Base-by-base conservation (phyloP, 2,797 vertebrate genomes). In the Steatocranus sp. region DNA sequence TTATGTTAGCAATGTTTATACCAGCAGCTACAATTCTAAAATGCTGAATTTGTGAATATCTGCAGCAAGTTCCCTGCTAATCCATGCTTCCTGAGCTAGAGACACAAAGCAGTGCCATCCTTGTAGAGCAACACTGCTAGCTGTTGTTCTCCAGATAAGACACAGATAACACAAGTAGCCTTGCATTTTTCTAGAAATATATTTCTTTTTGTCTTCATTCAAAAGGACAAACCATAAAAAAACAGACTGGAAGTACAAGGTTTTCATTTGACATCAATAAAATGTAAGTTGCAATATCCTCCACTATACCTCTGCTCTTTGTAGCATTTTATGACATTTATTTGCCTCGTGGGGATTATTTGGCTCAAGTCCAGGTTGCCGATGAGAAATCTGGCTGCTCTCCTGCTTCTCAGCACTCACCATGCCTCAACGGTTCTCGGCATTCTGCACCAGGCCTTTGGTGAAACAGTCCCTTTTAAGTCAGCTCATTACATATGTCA, bases 281-380 rank as follows among this genome's bases (percentile, higher is more conserved):
- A 73, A 73, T 73, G 43, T 54, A 78, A 75, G 15, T 54, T 27
- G 41, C n/a, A 41, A 18, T 61, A 20, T 77, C 70, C 48, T 56
- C 34, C 38, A 18, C 43, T 12, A 27, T 74, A 78, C 75, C 68
- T 38, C 81, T 51, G 68, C 36, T 83, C 79, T 78, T 56, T 86
- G 23, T 56, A 76, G 70, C 49, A 63, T 87, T 81, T 76, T 81
- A 53, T 82, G 81, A 70, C 82, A 81, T 92, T 92, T 91, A 91
- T 93, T 81, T 81, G 83, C 84, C 90, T 81, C 76, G 77, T 46
- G 66, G 70, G 92, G 74, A 88, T 88, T 81, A 88, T 81, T 63
- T 93, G 88, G 91, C 92, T 78, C 25, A 25, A 50, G 11, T 86
- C 88, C 92, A 94, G 63, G 68, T 68, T 86, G 84, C 87, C 91